Conservation (phyloP, 2,888 invertebrate genomes). For the Andrena hattorfiana region DNA sequence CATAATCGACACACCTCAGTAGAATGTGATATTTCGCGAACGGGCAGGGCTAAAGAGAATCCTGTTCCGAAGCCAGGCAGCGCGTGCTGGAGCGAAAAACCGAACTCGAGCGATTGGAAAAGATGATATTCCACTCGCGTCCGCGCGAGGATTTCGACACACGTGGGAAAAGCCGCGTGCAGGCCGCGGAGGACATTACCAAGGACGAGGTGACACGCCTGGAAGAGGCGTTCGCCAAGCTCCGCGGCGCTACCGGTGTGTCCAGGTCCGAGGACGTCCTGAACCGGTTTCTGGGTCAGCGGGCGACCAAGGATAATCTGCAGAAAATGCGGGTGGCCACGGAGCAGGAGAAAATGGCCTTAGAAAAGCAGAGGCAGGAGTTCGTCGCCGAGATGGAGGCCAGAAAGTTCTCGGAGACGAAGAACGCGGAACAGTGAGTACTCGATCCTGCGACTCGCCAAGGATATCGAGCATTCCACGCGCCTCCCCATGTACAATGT, state of each 20-base stretch:
- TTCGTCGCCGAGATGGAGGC: constrained; percentile 90
- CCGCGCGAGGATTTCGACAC: constrained; percentile 77
- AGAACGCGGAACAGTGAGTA: constrained; percentile 92
- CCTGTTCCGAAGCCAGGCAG: constrained; percentile 84
- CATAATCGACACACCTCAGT: too few species aligned
- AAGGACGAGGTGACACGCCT: constrained; percentile 83
- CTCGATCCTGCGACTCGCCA: not conserved
- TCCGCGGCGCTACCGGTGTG: constrained; percentile 92
- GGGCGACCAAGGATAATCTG: constrained; percentile 90
- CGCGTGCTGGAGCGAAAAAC: constrained; percentile 90
- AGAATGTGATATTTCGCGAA: too few species aligned
- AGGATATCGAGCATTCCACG: not conserved
- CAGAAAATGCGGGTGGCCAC: constrained; percentile 90
- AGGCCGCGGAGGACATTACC: constrained; percentile 76
- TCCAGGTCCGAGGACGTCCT: constrained; percentile 91
- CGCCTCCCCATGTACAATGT: not conserved
- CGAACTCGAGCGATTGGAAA: constrained; percentile 92
- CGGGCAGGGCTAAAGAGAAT: not conserved
- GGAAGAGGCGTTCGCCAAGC: constrained; percentile 90
- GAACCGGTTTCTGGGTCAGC: constrained; percentile 90
- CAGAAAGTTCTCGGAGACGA: constrained; percentile 92
- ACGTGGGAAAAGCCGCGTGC: constrained; percentile 78
- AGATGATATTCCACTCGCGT: constrained; percentile 90
- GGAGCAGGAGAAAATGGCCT: constrained; percentile 90
- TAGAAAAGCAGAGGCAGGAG: constrained; percentile 89